Percentiles rank a stretch among this genome's conserved stretches.
Evolutionary conservation across 2,797 vertebrate genomes (phyloP).

Genomic region (Phalanger gymnotis): DNA sequence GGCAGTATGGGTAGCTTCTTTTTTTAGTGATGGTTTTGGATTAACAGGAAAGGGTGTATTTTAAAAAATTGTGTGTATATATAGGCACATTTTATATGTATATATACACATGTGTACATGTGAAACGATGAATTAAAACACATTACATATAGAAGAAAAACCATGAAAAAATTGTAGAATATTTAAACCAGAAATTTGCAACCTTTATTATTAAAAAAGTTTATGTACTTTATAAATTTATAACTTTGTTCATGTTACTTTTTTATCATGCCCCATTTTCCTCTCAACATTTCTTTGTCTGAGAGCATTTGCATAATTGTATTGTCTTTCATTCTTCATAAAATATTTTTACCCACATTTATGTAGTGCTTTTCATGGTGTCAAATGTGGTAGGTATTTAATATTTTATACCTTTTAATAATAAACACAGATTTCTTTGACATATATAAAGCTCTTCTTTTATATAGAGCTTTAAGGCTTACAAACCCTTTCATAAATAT

Average conservation of each 20-base stretch:
- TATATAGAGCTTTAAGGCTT: neutral
- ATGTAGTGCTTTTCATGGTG: neutral
- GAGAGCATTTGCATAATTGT: neutral
- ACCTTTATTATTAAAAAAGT: neutral
- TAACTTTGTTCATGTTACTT: neutral
- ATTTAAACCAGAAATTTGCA: neutral
- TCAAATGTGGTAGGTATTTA: constrained; percentile 2
- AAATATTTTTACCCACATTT: neutral
- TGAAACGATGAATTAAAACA: neutral
- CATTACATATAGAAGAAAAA: neutral
- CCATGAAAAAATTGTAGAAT: neutral
- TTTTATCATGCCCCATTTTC: neutral
- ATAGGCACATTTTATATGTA: too few species aligned
- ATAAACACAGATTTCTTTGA: neutral
- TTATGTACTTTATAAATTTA: too few species aligned
- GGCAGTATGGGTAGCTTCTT: too few species aligned
- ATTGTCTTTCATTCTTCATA: neutral
- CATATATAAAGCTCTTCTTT: neutral
- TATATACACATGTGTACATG: neutral
- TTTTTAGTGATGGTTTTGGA: too few species aligned
- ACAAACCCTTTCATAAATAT: neutral
- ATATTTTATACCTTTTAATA: neutral
- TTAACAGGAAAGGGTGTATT: neutral
- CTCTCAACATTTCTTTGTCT: neutral
- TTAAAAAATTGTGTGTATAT: neutral